phyloP scores from a whole-genome alignment of 2,113 vertebrate species.

The Carettochelys insculpta region DNA sequence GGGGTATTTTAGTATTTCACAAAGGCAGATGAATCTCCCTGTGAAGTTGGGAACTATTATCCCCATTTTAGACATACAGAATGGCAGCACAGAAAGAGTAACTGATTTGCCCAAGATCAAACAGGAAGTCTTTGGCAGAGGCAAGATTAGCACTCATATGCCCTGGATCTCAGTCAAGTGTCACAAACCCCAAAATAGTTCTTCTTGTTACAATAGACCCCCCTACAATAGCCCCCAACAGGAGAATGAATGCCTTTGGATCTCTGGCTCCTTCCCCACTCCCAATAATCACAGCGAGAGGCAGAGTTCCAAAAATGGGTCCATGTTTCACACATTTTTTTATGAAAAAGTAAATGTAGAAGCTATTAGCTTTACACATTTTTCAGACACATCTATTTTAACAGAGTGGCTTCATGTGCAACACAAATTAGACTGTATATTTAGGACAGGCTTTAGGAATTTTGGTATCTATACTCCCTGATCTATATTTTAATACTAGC shows the following conservation, averaged over 20 bases:
- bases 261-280: neutral
- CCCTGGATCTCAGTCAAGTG: neutral
- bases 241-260: neutral
- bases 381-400: neutral
- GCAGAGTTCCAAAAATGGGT: neutral
- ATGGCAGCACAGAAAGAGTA: neutral
- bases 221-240: fast-evolving
- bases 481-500: neutral
- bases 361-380: neutral
- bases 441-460: neutral
- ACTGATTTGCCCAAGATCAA: neutral
- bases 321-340: neutral
- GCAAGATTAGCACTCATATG: neutral
- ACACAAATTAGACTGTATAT: neutral
- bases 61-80: neutral
- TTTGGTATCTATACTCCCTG: neutral
- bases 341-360: neutral
- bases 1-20: neutral
- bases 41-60: neutral
- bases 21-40: neutral
- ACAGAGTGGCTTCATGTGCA: neutral
- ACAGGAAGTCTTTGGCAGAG: neutral
- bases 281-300: neutral
- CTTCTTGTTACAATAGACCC: neutral
- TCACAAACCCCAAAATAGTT: neutral